Evolutionary conservation across 2,113 vertebrate genomes (phyloP).

Genomic region (Cyrtonyx montezumae): DNA sequence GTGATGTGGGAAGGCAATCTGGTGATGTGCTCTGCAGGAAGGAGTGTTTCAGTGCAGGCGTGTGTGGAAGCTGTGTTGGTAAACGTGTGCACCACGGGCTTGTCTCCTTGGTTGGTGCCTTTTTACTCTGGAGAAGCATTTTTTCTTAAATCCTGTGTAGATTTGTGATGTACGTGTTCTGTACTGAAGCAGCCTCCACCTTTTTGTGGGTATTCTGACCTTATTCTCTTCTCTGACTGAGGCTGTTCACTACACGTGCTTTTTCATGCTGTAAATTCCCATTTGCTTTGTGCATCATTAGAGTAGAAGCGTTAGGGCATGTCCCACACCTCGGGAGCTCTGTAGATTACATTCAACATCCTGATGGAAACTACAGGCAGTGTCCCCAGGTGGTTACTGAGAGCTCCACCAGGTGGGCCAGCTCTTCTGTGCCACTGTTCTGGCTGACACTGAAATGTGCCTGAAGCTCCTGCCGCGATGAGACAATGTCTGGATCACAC

Average conservation of each 20-base stretch:
- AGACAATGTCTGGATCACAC: too few species aligned
- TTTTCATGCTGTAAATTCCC: neutral
- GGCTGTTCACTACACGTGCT: neutral
- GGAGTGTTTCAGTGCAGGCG: accelerated
- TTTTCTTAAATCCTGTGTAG: neutral
- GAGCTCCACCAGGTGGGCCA: neutral
- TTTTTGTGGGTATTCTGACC: neutral
- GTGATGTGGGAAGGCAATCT: neutral
- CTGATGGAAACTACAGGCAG: neutral
- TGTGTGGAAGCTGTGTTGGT: neutral
- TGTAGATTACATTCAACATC: neutral
- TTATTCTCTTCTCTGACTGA: neutral
- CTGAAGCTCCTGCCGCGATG: neutral
- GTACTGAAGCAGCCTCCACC: neutral
- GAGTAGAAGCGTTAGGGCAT: neutral
- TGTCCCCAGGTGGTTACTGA: neutral
- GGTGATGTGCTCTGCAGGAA: too few species aligned
- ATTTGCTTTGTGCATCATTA: neutral
- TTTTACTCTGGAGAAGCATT: neutral
- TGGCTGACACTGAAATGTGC: neutral
- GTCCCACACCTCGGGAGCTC: neutral
- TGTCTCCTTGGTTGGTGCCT: accelerated
- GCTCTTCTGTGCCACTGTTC: too few species aligned
- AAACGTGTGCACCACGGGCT: accelerated
- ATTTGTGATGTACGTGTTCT: neutral